phyloP scores from a whole-genome alignment of 2,888 invertebrate genomes.

The Xestia sexstrigata region DNA sequence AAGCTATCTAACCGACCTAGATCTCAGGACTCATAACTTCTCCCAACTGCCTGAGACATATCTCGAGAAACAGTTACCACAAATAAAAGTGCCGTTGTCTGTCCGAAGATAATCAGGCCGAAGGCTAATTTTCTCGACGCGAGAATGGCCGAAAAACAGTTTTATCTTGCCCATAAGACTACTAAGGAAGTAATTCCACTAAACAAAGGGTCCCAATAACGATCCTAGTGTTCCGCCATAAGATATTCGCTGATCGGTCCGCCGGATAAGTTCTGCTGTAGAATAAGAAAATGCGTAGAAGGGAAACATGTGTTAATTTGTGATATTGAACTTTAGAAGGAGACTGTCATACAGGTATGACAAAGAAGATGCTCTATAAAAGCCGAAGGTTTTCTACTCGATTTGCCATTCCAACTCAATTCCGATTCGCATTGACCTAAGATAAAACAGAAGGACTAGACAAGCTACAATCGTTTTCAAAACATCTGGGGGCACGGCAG shows the following conservation, averaged over 20 bases:
- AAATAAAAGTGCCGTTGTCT: constrained; percentile 72
- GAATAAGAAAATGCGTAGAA: constrained; percentile 33
- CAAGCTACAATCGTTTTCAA: background rate
- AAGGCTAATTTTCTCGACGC: constrained; percentile 78
- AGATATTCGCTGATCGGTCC: constrained; percentile 79
- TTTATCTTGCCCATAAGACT: constrained; percentile 85
- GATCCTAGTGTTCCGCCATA: constrained; percentile 71
- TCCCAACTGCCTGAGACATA: constrained; percentile 55
- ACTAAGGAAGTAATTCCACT: constrained; percentile 83
- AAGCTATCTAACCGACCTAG: constrained; percentile 54
- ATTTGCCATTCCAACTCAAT: background rate
- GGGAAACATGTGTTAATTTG: background rate
- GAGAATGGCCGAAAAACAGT: constrained; percentile 77
- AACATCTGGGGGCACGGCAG: background rate
- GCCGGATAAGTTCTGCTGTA: constrained; percentile 70
- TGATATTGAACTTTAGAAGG: background rate
- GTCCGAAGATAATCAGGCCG: constrained; percentile 75
- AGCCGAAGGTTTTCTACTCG: background rate
- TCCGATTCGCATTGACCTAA: background rate
- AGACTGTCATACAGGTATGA: background rate
- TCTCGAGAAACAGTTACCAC: constrained; percentile 68
- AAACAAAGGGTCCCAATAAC: constrained; percentile 83
- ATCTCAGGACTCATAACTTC: constrained; percentile 51
- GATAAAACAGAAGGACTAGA: background rate
- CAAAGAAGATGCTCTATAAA: background rate